A percentile compares a stretch with the other conserved stretches of the same genome.
Conservation (phyloP, 1,140 invertebrate genomes). For the Drosophila busckii region DNA sequence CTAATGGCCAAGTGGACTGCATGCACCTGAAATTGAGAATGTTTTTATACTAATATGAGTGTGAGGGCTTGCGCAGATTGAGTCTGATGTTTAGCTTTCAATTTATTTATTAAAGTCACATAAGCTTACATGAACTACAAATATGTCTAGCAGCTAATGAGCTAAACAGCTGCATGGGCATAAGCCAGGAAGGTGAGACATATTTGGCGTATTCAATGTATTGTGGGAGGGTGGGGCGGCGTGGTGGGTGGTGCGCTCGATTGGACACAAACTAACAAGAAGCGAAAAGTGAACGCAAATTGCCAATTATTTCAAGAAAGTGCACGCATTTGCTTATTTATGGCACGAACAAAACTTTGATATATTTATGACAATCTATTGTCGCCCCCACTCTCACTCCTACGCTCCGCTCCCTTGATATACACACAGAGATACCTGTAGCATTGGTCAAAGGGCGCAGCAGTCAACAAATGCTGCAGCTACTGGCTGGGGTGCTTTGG, state of each 20-base stretch:
- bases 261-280: slow-evolving; percentile 43
- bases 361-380: slow-evolving; percentile 53
- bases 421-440: slow-evolving; percentile 2
- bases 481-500: too few species aligned
- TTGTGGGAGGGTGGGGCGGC: not conserved
- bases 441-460: slow-evolving; percentile 9
- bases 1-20: too few species aligned
- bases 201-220: too few species aligned
- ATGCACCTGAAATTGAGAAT: too few species aligned
- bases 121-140: too few species aligned
- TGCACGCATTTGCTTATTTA: slow-evolving; percentile 68
- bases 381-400: not conserved
- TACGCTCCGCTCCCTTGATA: too few species aligned
- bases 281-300: slow-evolving; percentile 48
- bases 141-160: too few species aligned
- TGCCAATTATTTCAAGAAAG: slow-evolving; percentile 61
- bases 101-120: too few species aligned
- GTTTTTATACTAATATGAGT: too few species aligned
- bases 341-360: slow-evolving; percentile 56
- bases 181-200: slow-evolving; percentile 2
- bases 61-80: too few species aligned
- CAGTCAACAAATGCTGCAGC: slow-evolving; percentile 6
- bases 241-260: not conserved
- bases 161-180: slow-evolving; percentile 30
- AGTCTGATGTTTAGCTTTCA: too few species aligned